Evolutionary conservation across 1,140 invertebrate species (phyloP), one percentile per base, ranked within the genome.

Genomic region (Zaprionus tsacasi): DNA sequence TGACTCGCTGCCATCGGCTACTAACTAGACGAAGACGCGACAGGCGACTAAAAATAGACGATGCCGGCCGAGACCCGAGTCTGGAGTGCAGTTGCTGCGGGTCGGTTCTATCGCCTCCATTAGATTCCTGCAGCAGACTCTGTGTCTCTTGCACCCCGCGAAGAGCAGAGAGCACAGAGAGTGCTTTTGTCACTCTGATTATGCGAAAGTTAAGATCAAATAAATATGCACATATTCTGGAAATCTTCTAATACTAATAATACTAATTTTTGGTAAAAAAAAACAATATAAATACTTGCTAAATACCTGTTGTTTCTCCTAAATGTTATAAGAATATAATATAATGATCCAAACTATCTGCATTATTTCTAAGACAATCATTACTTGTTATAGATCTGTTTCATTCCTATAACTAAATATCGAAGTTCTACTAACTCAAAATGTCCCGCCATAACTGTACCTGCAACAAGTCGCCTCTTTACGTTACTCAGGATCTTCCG

Each of bases 91-190:
- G 69, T 85, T 79, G 78, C 54, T 61, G 73, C 61, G 74, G 25
- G 81, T 74, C 66, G 70, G 30, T 69, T 82, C 79, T 83, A 76
- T 86, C 76, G 71, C 63, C 73, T 74, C 55, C 57, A 67, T 87
- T 88, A 83, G 77, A 87, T 87, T 83, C 77, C 73, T 66, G 40
- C 15, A 58, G 80, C 65, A 82, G 80, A 87, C 78, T 63, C 11
- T 27, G 50, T 81, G 80, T 88, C 83, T 88, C 67, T 75, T 69
- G 76, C 80, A 82, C 81, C 80, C 76, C 81, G 74, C 81, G 78
- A 83, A 81, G 66, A 60, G 58, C 25, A 30, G n/a, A 4, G 12
- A 30, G 52, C 25, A 30, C 21, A 4, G 12, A 30, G 52, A 15
- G 54, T 40, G 12, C 45, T 4, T 25, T 15, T 15, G 25, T 27